These are phyloP conservation scores for Lethocerus indicus DNA, from an alignment of 1,140 invertebrate genomes.

Conservation along the genomic window DNA sequence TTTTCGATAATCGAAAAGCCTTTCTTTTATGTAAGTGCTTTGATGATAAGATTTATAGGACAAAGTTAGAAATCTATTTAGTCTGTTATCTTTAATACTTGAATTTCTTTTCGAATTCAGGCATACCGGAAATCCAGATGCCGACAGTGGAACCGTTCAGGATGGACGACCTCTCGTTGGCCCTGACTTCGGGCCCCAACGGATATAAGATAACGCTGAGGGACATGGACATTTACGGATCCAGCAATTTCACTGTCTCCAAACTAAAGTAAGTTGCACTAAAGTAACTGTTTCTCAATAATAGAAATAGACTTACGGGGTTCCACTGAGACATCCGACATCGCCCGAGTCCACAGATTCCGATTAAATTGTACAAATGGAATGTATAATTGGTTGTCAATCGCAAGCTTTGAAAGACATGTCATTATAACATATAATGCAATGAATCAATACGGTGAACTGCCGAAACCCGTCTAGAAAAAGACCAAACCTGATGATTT, in stretches of 20 bases:
- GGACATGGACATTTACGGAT: conserved; percentile 46
- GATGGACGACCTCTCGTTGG: conserved; percentile 47
- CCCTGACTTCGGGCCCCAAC: conserved; percentile 46
- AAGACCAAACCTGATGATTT: no score
- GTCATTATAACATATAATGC: no score
- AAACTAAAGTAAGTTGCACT: conserved; percentile 39
- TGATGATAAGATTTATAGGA: background rate
- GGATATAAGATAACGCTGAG: conserved; percentile 49
- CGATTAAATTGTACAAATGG: no score
- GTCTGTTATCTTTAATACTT: background rate
- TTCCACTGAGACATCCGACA: no score
- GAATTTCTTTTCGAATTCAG: conserved; percentile 17
- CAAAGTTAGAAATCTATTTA: background rate
- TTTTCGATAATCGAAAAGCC: background rate
- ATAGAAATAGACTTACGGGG: no score
- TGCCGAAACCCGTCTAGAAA: no score
- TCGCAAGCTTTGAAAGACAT: no score
- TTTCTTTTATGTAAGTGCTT: background rate
- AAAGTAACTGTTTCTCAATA: no score
- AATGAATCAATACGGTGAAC: no score
- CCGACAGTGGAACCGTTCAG: conserved; percentile 51
- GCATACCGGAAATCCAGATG: conserved; percentile 49
- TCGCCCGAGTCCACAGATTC: no score
- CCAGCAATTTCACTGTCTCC: conserved; percentile 46
- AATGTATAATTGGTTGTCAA: no score